A percentile compares a stretch with the other conserved stretches of the same genome.
Conservation (phyloP, 2,113 vertebrate species). For the Ammodytes marinus region DNA sequence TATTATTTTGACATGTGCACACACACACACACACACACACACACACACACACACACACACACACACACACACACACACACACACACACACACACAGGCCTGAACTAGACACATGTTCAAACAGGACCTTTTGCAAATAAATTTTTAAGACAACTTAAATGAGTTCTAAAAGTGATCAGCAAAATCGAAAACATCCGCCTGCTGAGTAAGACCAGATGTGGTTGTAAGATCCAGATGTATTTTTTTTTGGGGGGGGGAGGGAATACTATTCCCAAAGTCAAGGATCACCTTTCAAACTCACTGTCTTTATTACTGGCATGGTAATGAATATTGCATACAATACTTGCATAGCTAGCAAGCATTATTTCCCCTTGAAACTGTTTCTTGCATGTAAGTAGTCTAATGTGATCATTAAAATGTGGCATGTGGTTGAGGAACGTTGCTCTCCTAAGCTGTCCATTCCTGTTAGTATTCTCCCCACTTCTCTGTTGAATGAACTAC, state of each 20-base stretch:
- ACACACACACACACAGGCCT: no score
- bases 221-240: neutral
- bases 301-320: neutral
- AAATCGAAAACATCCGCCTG: neutral
- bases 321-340: neutral
- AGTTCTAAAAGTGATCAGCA: neutral
- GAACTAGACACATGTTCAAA: no score
- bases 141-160: no score
- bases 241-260: no score
- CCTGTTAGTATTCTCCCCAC: slow-evolving; percentile 44
- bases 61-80: no score
- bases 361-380: neutral
- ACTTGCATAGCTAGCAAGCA: neutral
- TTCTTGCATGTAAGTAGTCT: neutral
- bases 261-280: neutral
- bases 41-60: no score
- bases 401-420: neutral
- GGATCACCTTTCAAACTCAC: neutral
- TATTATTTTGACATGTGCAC: no score
- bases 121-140: no score
- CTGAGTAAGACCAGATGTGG: neutral
- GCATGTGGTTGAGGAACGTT: slow-evolving; percentile 19
- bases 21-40: no score
- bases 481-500: slow-evolving; percentile 46
- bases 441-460: slow-evolving; percentile 39